Evolutionary conservation across 92 coral and sea anemone genomes (phyloP).

Genomic region (Umimayanthus chanpuru): DNA sequence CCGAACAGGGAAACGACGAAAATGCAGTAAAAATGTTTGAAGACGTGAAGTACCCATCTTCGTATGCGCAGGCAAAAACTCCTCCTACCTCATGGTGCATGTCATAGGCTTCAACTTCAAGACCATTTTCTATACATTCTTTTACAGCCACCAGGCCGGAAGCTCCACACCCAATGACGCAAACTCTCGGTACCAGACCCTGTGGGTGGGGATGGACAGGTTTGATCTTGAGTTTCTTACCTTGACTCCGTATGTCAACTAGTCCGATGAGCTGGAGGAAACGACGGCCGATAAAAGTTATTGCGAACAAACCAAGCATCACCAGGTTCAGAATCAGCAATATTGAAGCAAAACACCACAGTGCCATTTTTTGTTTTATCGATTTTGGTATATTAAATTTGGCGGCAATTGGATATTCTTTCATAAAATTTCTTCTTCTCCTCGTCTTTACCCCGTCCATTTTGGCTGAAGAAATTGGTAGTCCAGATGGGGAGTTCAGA

Average conservation of each 20-base stretch:
- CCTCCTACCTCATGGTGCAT: neutral
- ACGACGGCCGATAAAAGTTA: conserved; percentile 10
- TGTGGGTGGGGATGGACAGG: neutral
- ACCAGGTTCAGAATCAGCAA: conserved; percentile 12
- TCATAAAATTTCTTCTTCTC: neutral
- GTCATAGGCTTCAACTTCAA: conserved; percentile 27
- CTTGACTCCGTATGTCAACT: neutral
- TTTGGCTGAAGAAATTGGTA: neutral
- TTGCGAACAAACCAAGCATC: conserved; percentile 4
- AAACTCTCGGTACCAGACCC: neutral
- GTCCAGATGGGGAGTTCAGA: neutral
- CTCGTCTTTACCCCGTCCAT: neutral
- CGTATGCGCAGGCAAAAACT: conserved; percentile 16
- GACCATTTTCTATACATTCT: conserved; percentile 24
- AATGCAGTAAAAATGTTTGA: conserved; percentile 32
- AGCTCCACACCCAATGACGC: conserved; percentile 31
- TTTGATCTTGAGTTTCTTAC: neutral
- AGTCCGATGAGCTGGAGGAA: conserved; percentile 14
- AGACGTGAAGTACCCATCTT: conserved; percentile 22
- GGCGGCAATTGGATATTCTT: neutral
- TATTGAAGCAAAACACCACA: neutral
- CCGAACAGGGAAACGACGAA: conserved; percentile 34
- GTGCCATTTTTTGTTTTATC: neutral
- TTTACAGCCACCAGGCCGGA: conserved; percentile 20
- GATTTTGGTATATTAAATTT: neutral